Percentiles rank a stretch among this genome's conserved stretches.
Conservation (phyloP, 64 coral and sea anemone species). For the Stylophora pistillata region DNA sequence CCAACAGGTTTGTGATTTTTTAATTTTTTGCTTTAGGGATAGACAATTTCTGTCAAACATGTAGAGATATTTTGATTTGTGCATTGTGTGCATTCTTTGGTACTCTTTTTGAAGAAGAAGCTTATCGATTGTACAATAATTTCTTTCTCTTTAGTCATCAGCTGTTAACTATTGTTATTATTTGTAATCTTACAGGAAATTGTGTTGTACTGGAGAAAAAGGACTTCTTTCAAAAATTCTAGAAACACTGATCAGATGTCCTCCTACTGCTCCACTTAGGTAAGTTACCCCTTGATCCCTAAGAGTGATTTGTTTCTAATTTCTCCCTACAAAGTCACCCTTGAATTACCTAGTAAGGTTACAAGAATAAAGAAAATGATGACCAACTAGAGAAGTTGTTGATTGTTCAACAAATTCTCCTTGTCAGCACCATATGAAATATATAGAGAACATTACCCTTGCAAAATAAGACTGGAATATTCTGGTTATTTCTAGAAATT, state of each 20-base stretch:
- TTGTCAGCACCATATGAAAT: too few relatives aligned
- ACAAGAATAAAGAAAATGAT: too few relatives aligned
- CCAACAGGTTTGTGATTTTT: slow-evolving; percentile 53
- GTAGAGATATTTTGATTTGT: background rate
- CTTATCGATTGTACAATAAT: background rate
- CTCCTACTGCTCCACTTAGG: slow-evolving; percentile 73
- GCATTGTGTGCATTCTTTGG: background rate
- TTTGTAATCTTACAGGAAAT: slow-evolving; percentile 13
- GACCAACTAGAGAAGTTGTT: too few relatives aligned
- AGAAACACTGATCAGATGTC: slow-evolving; percentile 72
- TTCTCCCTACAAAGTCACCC: too few relatives aligned
- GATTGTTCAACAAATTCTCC: too few relatives aligned
- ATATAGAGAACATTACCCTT: too few relatives aligned
- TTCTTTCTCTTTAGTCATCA: background rate
- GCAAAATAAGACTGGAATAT: too few relatives aligned
- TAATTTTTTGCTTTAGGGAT: background rate
- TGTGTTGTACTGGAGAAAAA: slow-evolving; percentile 84
- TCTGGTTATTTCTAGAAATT: too few relatives aligned
- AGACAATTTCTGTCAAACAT: background rate
- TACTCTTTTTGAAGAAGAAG: background rate
- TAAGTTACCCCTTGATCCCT: background rate
- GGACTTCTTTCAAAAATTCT: slow-evolving; percentile 94
- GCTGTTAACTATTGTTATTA: background rate
- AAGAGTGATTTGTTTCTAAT: too few relatives aligned
- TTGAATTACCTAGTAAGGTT: too few relatives aligned